These are phyloP conservation scores for Heteronetta atricapilla DNA, from an alignment of 2,113 vertebrate genomes.

Conservation along the genomic window DNA sequence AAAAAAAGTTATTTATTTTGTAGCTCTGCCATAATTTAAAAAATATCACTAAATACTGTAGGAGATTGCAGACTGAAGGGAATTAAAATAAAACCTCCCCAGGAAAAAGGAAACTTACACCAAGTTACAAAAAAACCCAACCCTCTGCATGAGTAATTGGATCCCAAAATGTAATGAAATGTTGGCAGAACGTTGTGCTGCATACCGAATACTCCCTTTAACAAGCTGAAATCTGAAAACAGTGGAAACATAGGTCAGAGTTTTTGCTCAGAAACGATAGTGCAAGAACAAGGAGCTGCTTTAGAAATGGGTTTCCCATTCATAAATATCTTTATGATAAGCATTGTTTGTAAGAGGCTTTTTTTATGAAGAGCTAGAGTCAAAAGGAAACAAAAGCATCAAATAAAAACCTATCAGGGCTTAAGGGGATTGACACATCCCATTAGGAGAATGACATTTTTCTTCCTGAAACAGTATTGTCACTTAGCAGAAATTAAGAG, in stretches of 20 bases:
- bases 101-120: constrained; percentile 54
- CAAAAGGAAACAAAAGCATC: neutral
- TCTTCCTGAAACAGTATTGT: neutral
- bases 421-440: neutral
- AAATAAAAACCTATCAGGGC: neutral
- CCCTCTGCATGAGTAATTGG: constrained; percentile 49
- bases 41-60: constrained; percentile 40
- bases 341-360: neutral
- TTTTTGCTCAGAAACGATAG: constrained; percentile 31
- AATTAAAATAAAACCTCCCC: constrained; percentile 61
- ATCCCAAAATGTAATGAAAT: constrained; percentile 58
- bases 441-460: neutral
- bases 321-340: constrained; percentile 21
- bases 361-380: neutral
- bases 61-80: constrained; percentile 19
- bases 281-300: neutral
- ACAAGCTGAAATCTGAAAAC: constrained; percentile 50
- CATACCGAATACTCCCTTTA: constrained; percentile 40
- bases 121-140: constrained; percentile 2
- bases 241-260: constrained; percentile 32
- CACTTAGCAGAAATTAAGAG: neutral
- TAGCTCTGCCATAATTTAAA: constrained; percentile 31
- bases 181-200: neutral
- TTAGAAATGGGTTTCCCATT: constrained; percentile 31
- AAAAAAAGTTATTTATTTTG: constrained; percentile 35